Evolutionary conservation across 2,797 vertebrate genomes (phyloP).

Genomic region (Poeciliopsis gracilis): DNA sequence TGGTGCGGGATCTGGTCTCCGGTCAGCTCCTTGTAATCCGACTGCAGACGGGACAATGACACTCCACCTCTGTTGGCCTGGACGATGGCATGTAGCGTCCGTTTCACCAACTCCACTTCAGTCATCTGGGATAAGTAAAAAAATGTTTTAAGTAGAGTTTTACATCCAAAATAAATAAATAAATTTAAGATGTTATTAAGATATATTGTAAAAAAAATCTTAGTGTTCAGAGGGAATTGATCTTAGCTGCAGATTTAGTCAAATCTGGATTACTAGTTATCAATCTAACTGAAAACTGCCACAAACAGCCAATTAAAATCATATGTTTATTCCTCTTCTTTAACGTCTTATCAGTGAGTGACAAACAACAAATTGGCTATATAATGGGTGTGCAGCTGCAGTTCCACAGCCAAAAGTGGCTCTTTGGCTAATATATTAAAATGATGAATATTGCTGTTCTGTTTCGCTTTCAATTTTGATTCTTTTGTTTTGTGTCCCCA

Average conservation of each 20-base stretch:
- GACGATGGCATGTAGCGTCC: constrained; percentile 88
- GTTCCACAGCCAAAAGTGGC: too few species aligned
- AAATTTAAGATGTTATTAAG: neutral
- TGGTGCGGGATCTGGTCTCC: constrained; percentile 91
- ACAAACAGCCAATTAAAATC: neutral
- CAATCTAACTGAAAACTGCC: neutral
- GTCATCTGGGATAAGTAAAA: constrained; percentile 82
- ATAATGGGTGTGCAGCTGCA: neutral
- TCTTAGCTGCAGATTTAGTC: neutral
- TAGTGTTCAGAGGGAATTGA: neutral
- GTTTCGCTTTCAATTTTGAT: neutral
- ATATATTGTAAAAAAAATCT: neutral
- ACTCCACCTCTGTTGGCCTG: constrained; percentile 87
- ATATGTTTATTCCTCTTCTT: neutral
- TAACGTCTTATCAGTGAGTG: neutral
- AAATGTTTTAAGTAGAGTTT: too few species aligned
- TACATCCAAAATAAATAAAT: too few species aligned
- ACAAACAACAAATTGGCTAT: neutral
- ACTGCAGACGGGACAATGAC: constrained; percentile 84
- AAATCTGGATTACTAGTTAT: neutral
- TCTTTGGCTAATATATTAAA: neutral
- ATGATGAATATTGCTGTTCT: neutral
- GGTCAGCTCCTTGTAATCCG: constrained; percentile 89
- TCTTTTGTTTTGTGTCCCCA: neutral
- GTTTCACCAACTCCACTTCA: constrained; percentile 87